Base-by-base conservation (phyloP, 2,797 vertebrate genomes). In the Circus cinereus region DNA sequence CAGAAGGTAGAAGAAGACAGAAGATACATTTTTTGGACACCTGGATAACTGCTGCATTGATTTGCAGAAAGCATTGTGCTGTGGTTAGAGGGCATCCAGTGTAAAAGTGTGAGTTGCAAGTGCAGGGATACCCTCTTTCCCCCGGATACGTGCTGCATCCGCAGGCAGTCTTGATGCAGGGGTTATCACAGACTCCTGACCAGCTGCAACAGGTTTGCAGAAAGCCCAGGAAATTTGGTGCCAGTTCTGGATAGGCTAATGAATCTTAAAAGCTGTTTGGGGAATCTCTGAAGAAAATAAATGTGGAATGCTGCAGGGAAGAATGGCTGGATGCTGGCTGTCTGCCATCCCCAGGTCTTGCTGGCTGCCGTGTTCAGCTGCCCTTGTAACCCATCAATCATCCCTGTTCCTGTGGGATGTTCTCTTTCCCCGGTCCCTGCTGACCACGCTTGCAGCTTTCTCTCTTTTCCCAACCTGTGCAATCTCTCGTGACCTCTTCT, bases 241-340 rank as follows among this genome's bases (percentile, higher is more conserved):
- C 18, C 50, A 13, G 32, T 69, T 88, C 43, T 91, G 72, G 34
- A 32, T 57, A 53, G 72, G 34, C 34, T 88, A 45, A 72, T 42
- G 59, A 82, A 51, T 68, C 54, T 68, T 87, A 53, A 82, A 57
- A 76, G 23, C 43, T 72, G 14, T 4, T 2, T 69, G 78, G 54
- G 75, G 50, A 79, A 87, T 62, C 34, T 43, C 17, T 64, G 34
- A 81, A 76, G 38, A 62, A 94, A 95, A 81, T 63, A 81, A 75
- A 82, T n/a, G 56, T 53, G 38, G 45, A 75, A 22, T 57, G 56
- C 85, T 91, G 63, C 29, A 56, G 85, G 79, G 64, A 88, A 82
- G 54, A 45, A 60, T 1, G 6, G 47, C 34, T 48, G 81, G 70
- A 30, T 72, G 67, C 42, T 91, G 43, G 15, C 76, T 83, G 47